phyloP scores from a whole-genome alignment of 2,113 vertebrate species.

The Ornithorhynchus anatinus region DNA sequence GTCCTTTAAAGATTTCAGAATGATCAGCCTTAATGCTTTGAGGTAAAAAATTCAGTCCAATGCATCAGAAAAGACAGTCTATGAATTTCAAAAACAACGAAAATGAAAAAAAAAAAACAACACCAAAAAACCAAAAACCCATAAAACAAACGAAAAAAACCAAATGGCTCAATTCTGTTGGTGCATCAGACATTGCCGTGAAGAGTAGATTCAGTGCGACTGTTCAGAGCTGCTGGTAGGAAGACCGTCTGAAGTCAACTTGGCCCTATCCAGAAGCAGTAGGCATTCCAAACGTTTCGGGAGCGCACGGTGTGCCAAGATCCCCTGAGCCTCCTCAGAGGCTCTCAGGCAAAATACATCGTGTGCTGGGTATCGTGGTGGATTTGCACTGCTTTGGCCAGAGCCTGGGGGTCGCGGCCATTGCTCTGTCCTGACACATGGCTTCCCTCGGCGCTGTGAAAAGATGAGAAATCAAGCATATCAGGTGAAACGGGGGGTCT shows the following conservation, averaged over 20 bases:
- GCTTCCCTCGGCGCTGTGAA: slow-evolving; percentile 93
- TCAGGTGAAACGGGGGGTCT: background rate
- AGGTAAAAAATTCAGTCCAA: slow-evolving; percentile 87
- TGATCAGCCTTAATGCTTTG: slow-evolving; percentile 73
- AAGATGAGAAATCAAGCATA: slow-evolving; percentile 34
- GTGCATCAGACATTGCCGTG: slow-evolving; percentile 77
- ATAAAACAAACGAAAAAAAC: slow-evolving; percentile 57
- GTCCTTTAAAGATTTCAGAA: slow-evolving; percentile 78
- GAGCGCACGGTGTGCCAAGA: slow-evolving; percentile 54
- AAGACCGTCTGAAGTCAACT: slow-evolving; percentile 73
- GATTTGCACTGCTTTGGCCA: slow-evolving; percentile 98
- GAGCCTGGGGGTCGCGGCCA: slow-evolving; percentile 92
- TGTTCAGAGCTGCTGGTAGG: slow-evolving; percentile 86
- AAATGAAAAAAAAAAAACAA: slow-evolving; percentile 63
- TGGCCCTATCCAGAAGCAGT: slow-evolving; percentile 46
- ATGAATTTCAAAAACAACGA: slow-evolving; percentile 54
- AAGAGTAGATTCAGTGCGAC: slow-evolving; percentile 80
- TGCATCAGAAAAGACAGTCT: slow-evolving; percentile 80
- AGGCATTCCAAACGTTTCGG: slow-evolving; percentile 63
- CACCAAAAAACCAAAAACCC: too few species aligned
- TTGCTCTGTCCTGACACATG: slow-evolving; percentile 98
- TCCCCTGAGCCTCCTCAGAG: slow-evolving; percentile 47
- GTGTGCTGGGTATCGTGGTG: slow-evolving; percentile 99
- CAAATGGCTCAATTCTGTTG: slow-evolving; percentile 90
- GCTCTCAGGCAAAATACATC: slow-evolving; percentile 97